Evolutionary conservation across 1,140 invertebrate species (phyloP).

Genomic region (Gryllus bimaculatus): DNA sequence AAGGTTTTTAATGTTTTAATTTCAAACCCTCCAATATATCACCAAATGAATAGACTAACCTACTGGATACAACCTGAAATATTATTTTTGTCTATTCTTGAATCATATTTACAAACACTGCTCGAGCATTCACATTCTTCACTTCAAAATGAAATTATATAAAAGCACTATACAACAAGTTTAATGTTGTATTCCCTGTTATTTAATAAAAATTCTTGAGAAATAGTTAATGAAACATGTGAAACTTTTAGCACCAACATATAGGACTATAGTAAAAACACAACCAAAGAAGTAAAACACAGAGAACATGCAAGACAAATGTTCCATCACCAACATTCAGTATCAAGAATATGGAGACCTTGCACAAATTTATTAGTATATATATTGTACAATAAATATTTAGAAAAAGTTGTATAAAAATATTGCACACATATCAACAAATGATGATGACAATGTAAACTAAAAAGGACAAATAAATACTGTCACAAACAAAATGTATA

Average conservation of each 20-base stretch:
- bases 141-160: too few relatives aligned
- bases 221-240: neutral
- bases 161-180: too few relatives aligned
- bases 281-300: neutral
- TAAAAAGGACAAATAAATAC: neutral
- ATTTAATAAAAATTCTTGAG: too few relatives aligned
- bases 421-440: constrained; percentile 1
- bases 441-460: neutral
- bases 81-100: too few relatives aligned
- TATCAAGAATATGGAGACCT: neutral
- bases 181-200: too few relatives aligned
- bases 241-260: neutral
- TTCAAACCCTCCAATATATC: too few relatives aligned
- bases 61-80: too few relatives aligned
- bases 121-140: too few relatives aligned
- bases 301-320: neutral
- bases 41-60: too few relatives aligned
- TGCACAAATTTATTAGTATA: neutral
- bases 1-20: too few relatives aligned
- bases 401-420: constrained; percentile 6
- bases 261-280: neutral
- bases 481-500: neutral
- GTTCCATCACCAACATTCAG: neutral
- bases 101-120: too few relatives aligned
- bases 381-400: neutral